A percentile compares a stretch with the other conserved stretches of the same genome.
These are phyloP conservation scores for Drosophila neonasuta DNA, from an alignment of 2,888 invertebrate genomes.

Conservation along the genomic window DNA sequence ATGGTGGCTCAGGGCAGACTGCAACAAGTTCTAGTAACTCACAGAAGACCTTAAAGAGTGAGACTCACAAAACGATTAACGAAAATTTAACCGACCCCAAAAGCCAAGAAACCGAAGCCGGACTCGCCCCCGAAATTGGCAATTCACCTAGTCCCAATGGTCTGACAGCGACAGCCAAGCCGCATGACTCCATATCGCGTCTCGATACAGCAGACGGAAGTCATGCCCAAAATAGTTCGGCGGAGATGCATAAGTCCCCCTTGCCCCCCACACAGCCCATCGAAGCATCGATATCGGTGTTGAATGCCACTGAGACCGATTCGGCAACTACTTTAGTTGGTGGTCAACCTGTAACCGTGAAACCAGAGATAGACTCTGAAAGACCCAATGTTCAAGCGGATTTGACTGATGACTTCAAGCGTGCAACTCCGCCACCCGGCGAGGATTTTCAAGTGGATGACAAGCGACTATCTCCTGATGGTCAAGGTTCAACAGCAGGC, in stretches of 20 bases:
- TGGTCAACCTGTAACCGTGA: slow-evolving; percentile 83
- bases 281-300: slow-evolving; percentile 81
- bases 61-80: slow-evolving; percentile 81
- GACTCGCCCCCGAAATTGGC: slow-evolving; percentile 60
- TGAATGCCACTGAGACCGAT: slow-evolving; percentile 63
- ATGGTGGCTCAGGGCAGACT: slow-evolving; percentile 53
- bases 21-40: slow-evolving; percentile 79
- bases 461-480: slow-evolving; percentile 78
- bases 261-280: slow-evolving; percentile 80
- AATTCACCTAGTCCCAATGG: slow-evolving; percentile 74
- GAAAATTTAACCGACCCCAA: slow-evolving; percentile 81
- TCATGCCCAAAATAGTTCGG: slow-evolving; percentile 46
- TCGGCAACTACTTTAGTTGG: slow-evolving; percentile 80
- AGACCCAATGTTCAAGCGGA: slow-evolving; percentile 83
- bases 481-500: slow-evolving; percentile 76
- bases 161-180: slow-evolving; percentile 66
- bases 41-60: slow-evolving; percentile 78
- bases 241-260: slow-evolving; percentile 74
- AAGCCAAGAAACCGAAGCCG: slow-evolving; percentile 78
- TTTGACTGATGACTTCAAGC: slow-evolving; percentile 32
- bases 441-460: slow-evolving; percentile 71
- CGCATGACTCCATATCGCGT: slow-evolving; percentile 64
- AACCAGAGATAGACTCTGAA: slow-evolving; percentile 85
- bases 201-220: slow-evolving; percentile 71
- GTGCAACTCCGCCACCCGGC: slow-evolving; percentile 37